Evolutionary conservation across 2,113 vertebrate genomes (phyloP), one percentile per base, ranked within the genome.

Genomic region (Silurus glanis): DNA sequence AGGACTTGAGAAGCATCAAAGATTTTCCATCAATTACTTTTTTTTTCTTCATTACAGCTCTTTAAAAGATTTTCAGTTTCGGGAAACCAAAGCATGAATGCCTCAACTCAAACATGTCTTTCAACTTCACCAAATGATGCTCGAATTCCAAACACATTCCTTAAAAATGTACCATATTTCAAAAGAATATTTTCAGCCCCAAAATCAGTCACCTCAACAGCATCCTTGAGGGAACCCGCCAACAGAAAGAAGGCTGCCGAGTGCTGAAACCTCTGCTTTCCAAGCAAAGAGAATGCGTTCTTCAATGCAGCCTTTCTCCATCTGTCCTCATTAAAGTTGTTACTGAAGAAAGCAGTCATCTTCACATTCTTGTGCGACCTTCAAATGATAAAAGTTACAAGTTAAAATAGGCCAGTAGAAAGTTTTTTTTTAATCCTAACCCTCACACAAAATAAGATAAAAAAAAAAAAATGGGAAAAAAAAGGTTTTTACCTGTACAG

Each of bases 341-440:
- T 97, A 88, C 95, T 97, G 94, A 99, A 99, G 94, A 99, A 99
- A 21, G 96, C 94, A n/a, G 97, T 99, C 98, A 99, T 99, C 94
- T 96, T 99, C 80, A 82, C 88, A 58, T 99, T 97, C 88, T 96
- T 97, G 88, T 97, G 96, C 82, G 98, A 97, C 94, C 98, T 99
- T 92, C 0, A 67, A 9, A 79, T 66, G 23, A 83, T 21, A 69
- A 4, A 81, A 64, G 25, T 56, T 25, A 9, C 59, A 9, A 47
- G 37, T 64, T 61, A 85, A 79, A 28, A 4, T 25, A 45, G 8
- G 9, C 19, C 21, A 58, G 58, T n/a, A 78, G 28, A 58, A 14
- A 12, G 47, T 19, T 51, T 10, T 49, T 37, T 47, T 64, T 56
- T 66, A n/a, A 86, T n/a, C 7, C 12, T 61, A 66, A 23, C n/a